Conservation (phyloP, 1,140 invertebrate genomes). For the Brachionus rotundiformis region DNA sequence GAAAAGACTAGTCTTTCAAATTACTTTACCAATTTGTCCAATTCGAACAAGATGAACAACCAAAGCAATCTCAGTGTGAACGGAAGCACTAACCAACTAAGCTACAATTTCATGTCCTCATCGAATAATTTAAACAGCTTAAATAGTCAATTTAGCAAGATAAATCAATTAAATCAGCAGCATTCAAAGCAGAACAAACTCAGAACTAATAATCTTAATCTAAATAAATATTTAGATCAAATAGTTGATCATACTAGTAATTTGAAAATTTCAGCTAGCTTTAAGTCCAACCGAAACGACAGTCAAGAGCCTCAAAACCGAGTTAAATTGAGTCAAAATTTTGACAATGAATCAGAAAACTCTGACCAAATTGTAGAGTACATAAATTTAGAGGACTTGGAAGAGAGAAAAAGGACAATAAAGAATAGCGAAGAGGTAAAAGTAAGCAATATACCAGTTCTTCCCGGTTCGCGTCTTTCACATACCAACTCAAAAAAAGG, state of each 20-base stretch:
- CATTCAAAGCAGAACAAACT: neutral
- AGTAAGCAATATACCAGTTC: neutral
- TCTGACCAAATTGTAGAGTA: conserved; percentile 10
- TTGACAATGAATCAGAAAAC: conserved; percentile 7
- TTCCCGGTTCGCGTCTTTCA: neutral
- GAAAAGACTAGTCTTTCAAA: conserved; percentile 48
- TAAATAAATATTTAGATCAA: conserved; percentile 24
- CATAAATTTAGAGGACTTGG: neutral
- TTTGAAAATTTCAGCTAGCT: conserved; percentile 31
- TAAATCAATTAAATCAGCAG: neutral
- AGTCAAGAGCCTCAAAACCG: neutral
- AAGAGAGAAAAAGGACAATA: neutral
- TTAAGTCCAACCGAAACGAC: conserved; percentile 19
- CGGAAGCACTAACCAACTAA: conserved; percentile 10
- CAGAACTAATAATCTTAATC: conserved; percentile 32
- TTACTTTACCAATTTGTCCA: conserved; percentile 34
- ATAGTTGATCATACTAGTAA: conserved; percentile 1
- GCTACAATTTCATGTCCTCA: conserved; percentile 24
- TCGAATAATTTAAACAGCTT: conserved; percentile 36
- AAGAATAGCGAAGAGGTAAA: neutral
- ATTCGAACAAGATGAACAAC: neutral
- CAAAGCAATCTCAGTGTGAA: conserved; percentile 33
- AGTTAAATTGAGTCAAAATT: neutral
- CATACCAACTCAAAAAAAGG: conserved; percentile 5
- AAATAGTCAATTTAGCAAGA: conserved; percentile 10